Evolutionary conservation across 2,113 vertebrate species (phyloP).

Genomic region (Corythornis cristatus): DNA sequence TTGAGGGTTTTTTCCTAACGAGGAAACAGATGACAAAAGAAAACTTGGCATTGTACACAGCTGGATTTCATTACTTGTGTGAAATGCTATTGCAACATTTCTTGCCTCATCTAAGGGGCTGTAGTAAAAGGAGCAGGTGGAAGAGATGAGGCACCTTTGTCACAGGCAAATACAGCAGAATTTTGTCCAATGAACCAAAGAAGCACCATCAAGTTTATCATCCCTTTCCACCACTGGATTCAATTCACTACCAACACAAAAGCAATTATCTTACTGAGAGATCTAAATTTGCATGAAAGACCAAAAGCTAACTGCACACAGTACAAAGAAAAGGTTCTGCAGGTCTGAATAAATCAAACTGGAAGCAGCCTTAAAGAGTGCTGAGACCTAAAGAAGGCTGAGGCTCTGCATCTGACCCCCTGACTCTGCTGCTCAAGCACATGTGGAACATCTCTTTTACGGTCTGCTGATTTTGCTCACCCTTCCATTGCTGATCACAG

Average conservation of each 20-base stretch:
- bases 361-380: not conserved
- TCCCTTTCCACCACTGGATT: not conserved
- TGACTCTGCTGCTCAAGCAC: not conserved
- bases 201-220: not conserved
- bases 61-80: not conserved
- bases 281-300: not conserved
- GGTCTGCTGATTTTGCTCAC: conserved; percentile 75
- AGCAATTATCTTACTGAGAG: not conserved
- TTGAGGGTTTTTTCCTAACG: not conserved
- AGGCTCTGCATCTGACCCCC: not conserved
- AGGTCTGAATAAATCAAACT: not conserved
- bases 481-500: conserved; percentile 95
- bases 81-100: not conserved
- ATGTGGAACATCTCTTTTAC: not conserved
- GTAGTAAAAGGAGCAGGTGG: not conserved
- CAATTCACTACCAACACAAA: not conserved
- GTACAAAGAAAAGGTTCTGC: not conserved
- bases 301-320: not conserved
- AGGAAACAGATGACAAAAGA: not conserved
- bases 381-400: not conserved
- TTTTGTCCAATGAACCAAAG: not conserved
- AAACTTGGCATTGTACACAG: not conserved
- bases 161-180: not conserved
- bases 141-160: not conserved
- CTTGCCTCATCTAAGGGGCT: not conserved